phyloP scores from a whole-genome alignment of 2,113 vertebrate species.

The Rhinoderma darwinii region DNA sequence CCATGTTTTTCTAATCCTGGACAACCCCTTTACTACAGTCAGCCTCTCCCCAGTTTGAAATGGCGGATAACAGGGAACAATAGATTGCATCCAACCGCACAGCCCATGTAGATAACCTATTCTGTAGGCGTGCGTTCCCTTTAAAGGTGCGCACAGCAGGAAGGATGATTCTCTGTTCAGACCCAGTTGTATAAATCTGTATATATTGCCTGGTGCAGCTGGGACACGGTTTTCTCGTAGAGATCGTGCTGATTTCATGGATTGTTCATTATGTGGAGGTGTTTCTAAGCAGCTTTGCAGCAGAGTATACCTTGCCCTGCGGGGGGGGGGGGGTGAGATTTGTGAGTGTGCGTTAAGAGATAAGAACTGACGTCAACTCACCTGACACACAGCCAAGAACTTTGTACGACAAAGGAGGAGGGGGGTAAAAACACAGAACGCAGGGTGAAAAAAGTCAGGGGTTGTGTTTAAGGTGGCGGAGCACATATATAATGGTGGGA shows the following conservation, averaged over 20 bases:
- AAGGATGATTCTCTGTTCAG: background rate
- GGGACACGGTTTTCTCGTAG: background rate
- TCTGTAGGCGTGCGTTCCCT: background rate
- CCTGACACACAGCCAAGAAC: conserved; percentile 38
- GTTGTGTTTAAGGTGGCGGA: background rate
- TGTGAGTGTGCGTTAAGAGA: conserved; percentile 18
- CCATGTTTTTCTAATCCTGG: too few relatives aligned
- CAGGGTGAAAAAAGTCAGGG: background rate
- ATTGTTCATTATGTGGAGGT: background rate
- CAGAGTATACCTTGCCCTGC: background rate
- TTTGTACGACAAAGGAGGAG: conserved; percentile 17
- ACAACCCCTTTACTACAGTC: too few relatives aligned
- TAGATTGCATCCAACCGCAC: too few relatives aligned
- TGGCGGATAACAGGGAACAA: too few relatives aligned
- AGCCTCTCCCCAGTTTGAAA: too few relatives aligned
- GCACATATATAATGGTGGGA: background rate
- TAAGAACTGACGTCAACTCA: conserved; percentile 49
- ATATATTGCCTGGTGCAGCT: background rate
- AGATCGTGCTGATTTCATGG: background rate
- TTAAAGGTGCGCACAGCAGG: background rate
- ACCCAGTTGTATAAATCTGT: background rate
- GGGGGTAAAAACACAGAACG: background rate
- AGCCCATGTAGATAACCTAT: too few relatives aligned
- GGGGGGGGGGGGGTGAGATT: background rate
- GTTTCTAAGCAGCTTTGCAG: conserved; percentile 10